Conservation (phyloP, 1,140 invertebrate species). For the Caenorhabditis briggsae region DNA sequence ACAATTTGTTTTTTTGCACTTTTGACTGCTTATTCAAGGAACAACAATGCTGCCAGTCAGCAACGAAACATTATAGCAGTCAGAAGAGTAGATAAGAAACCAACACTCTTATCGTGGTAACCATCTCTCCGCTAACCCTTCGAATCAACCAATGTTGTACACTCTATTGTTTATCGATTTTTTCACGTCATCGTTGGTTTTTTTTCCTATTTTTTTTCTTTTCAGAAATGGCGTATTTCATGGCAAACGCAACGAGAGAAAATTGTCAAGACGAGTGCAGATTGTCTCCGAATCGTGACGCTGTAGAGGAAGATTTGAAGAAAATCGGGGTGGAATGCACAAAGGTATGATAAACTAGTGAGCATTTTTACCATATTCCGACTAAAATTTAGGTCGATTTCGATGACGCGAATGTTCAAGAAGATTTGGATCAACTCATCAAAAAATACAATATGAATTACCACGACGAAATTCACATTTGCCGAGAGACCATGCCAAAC, state of each 20-base stretch:
- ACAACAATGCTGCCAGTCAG: too few species aligned
- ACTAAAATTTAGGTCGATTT: constrained; percentile 3
- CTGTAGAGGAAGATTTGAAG: constrained; percentile 21
- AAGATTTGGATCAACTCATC: constrained; percentile 29
- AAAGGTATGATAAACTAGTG: not conserved
- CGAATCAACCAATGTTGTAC: not conserved
- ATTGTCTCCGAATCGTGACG: not conserved
- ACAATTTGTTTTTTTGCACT: too few species aligned
- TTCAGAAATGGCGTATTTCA: constrained; percentile 50
- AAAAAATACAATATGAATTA: constrained; percentile 51
- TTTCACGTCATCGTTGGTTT: not conserved
- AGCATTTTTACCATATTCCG: not conserved
- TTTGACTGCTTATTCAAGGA: too few species aligned
- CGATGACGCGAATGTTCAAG: constrained; percentile 40
- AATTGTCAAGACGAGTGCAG: constrained; percentile 29
- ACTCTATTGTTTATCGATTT: not conserved
- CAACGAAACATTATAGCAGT: too few species aligned
- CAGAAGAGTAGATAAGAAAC: too few species aligned
- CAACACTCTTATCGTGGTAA: too few species aligned
- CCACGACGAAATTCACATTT: constrained; percentile 45
- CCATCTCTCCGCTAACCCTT: too few species aligned
- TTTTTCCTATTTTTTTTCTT: not conserved
- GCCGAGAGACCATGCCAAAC: constrained; percentile 15
- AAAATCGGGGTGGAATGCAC: constrained; percentile 24
- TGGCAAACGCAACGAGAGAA: constrained; percentile 11